Base-by-base conservation (phyloP, 2,888 invertebrate species). In the Nomada flava region DNA sequence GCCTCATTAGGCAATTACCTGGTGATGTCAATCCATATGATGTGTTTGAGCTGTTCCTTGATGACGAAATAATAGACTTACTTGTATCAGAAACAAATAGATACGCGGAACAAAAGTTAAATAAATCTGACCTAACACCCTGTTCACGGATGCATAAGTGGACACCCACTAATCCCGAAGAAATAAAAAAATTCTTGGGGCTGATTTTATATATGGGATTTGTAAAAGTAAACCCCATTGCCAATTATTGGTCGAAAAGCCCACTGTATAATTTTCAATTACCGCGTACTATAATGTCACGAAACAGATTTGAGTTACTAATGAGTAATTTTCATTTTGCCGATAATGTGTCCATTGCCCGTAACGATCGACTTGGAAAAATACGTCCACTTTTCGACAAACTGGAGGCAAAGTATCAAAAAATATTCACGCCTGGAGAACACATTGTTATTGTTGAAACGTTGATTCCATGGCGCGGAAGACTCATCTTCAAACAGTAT, bases 131-230 rank as follows among this genome's bases (percentile, higher is more conserved):
- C 50, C 70, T 79, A 52, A 52, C 74, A 15, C 59, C 65, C 36
- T 29, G 29, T 71, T 79, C 71, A 71, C 47, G 86, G 42, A 71
- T 84, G 77, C 87, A 87, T 75, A 83, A 82, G 79, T 88, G 82
- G 84, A 80, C 55, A 65, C 75, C 76, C 36, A 88, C 85, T 55
- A 85, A 86, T 77, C 64, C 86, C 26, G 79, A 76, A 82, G 84
- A 88, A 87, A 86, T 88, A 72, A 86, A 80, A 82, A 79, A 86
- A 67, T 83, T 86, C 76, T 72, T 83, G 55, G 78, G 83, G 71
- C 29, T 83, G 36, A 52, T 80, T 44, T 70, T 81, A 42, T 83
- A 62, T 62, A 83, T 83, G 83, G 83, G 83, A 62, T 1, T 83
- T 70, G 77, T 81, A 67, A 76, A 73, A 82, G 67, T 79, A 57